phyloP scores from a whole-genome alignment of 1,140 invertebrate genomes.

The Plodia interpunctella region DNA sequence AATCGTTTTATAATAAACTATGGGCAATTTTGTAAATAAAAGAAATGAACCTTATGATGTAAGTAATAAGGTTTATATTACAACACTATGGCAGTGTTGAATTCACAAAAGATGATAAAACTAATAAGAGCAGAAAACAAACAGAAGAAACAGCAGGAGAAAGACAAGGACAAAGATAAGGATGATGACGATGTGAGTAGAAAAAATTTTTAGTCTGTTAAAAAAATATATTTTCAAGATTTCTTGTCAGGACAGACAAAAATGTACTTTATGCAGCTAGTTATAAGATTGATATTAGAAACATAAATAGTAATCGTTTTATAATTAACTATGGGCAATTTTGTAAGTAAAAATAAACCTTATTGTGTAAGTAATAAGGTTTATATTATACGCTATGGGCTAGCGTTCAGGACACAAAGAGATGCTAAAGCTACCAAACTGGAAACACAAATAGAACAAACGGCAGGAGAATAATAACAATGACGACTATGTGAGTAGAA shows the following conservation, averaged over 20 bases:
- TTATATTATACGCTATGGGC: too few relatives aligned
- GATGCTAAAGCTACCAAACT: constrained; percentile 83
- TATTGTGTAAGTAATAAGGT: neutral
- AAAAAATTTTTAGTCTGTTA: too few relatives aligned
- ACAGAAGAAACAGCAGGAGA: constrained; percentile 44
- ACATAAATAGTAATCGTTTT: too few relatives aligned
- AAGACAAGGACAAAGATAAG: constrained; percentile 32
- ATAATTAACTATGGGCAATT: too few relatives aligned
- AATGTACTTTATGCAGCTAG: neutral
- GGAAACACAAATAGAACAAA: constrained; percentile 50
- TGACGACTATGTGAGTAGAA: constrained; percentile 46
- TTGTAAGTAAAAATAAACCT: neutral
- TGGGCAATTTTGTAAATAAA: too few relatives aligned
- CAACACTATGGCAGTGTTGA: too few relatives aligned
- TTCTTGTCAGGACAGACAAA: neutral
- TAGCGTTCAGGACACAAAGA: constrained; percentile 76
- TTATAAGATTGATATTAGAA: too few relatives aligned
- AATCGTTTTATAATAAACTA: too few relatives aligned
- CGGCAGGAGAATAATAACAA: constrained; percentile 38
- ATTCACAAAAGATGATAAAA: constrained; percentile 83
- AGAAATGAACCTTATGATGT: neutral
- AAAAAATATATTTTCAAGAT: too few relatives aligned
- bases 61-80: neutral
- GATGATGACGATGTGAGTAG: constrained; percentile 52
- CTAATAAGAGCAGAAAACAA: constrained; percentile 72